Percentiles rank a stretch among this genome's conserved stretches.
Conservation (phyloP, 2,888 invertebrate species). For the Meiosimyza decipiens region DNA sequence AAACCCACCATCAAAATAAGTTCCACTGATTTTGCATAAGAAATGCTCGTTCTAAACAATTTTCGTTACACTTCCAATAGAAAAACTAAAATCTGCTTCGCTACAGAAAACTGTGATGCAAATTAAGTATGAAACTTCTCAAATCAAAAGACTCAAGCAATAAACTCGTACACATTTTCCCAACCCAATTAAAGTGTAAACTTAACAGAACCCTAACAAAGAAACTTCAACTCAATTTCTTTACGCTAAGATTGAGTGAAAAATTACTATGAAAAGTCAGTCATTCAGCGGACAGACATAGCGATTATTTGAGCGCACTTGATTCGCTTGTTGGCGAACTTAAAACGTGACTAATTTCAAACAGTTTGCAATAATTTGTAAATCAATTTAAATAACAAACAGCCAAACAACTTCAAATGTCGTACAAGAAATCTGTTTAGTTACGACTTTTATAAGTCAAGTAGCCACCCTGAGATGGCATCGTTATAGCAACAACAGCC, state of each 20-base stretch:
- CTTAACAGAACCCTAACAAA: neutral
- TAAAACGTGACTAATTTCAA: slow-evolving; percentile 26
- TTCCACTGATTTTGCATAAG: too few species aligned
- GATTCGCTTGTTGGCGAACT: neutral
- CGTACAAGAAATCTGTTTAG: neutral
- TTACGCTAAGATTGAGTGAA: slow-evolving; percentile 1
- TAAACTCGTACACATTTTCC: slow-evolving; percentile 5
- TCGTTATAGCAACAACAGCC: neutral
- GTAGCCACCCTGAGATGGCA: neutral
- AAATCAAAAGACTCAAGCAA: slow-evolving; percentile 12
- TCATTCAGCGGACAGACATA: too few species aligned
- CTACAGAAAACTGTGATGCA: too few species aligned
- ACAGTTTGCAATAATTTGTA: slow-evolving; percentile 29
- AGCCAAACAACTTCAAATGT: slow-evolving; percentile 9
- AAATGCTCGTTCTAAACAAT: too few species aligned
- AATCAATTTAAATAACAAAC: slow-evolving; percentile 30
- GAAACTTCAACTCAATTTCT: neutral
- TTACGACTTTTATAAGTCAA: neutral
- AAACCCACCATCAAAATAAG: too few species aligned
- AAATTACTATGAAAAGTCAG: neutral
- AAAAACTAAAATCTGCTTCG: too few species aligned
- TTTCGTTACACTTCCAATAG: too few species aligned
- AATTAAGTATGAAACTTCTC: too few species aligned
- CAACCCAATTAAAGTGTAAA: slow-evolving; percentile 22
- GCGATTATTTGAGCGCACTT: neutral